Base-by-base conservation (phyloP, 2,888 invertebrate species). In the Macroteleia sp. region DNA sequence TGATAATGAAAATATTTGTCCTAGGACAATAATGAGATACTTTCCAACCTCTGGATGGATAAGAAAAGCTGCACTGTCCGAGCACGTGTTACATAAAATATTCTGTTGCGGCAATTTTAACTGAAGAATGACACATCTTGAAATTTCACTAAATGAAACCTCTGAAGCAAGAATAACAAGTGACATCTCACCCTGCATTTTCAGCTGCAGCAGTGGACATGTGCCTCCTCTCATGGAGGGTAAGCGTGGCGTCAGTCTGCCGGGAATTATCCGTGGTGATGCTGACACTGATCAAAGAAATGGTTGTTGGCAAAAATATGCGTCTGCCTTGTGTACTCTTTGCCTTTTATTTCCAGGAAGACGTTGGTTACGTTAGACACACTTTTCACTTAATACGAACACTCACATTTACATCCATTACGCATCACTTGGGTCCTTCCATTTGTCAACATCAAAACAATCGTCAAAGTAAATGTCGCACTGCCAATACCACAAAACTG, bases 161-260 rank as follows among this genome's bases (percentile, higher is more conserved):
- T 12, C 8, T 9, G 12, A 52, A 57, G 46, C 34, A 61, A 69
- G 70, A 52, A 69, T 54, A 75, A 48, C 22, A 34, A 67, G 48
- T 57, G 36, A 25, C 44, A 61, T 87, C 91, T 90, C 90, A 94
- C 94, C 93, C 94, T 93, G 93, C 94, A 94, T 94, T 93, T 93
- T 94, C 93, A 92, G 92, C 91, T 88, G 92, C 93, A 93, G 93
- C 92, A 91, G 93, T 93, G 92, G 93, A 94, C 94, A 94, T 94
- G 93, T 93, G 94, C 93, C 92, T 92, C 92, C 93, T 94, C 93
- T 94, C 93, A 93, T 93, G 92, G 91, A 91, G 91, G 91, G 90
- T 92, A 92, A 93, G 93, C 93, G 93, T 90, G 78, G 81, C 89
- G 89, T 92, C 92, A 92, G 93, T 92, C 91, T 92, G 90, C 87